These are phyloP conservation scores for Mirza zaza DNA, from an alignment of 2,113 vertebrate species.

Conservation along the genomic window DNA sequence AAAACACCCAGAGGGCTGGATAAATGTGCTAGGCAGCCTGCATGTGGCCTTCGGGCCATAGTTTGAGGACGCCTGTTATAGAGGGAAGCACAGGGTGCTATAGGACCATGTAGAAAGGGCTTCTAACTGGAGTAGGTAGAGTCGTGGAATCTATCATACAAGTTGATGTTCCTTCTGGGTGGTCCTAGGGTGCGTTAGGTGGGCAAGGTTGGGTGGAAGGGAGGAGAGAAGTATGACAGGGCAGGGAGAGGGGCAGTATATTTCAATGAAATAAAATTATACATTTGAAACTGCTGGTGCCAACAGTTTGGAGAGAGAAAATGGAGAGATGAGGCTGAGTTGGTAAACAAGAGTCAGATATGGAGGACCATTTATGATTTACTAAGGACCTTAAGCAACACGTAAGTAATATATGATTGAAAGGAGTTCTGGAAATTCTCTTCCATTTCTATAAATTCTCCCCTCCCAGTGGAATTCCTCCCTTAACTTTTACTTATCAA, in stretches of 20 bases:
- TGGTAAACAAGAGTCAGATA: not conserved
- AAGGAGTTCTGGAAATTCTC: not conserved
- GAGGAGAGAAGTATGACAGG: not conserved
- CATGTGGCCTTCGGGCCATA: no score
- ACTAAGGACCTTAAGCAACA: not conserved
- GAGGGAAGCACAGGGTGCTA: not conserved
- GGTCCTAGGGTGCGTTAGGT: not conserved
- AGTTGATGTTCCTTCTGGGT: not conserved
- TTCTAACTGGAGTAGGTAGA: not conserved
- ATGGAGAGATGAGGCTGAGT: not conserved
- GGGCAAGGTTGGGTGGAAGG: not conserved
- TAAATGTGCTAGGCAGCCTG: no score
- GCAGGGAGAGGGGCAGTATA: not conserved
- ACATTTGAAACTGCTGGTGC: not conserved
- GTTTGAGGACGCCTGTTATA: no score
- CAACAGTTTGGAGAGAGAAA: not conserved
- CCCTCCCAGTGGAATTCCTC: not conserved
- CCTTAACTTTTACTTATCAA: not conserved
- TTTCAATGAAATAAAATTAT: not conserved
- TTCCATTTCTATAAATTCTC: not conserved
- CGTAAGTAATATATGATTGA: not conserved
- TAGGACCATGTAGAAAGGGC: not conserved
- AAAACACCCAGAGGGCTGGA: no score
- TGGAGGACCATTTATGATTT: not conserved
- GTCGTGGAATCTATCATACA: not conserved